Percentiles rank a stretch among this genome's conserved stretches.
Evolutionary conservation across 2,113 vertebrate species (phyloP).

Genomic region (Oryzias javanicus): DNA sequence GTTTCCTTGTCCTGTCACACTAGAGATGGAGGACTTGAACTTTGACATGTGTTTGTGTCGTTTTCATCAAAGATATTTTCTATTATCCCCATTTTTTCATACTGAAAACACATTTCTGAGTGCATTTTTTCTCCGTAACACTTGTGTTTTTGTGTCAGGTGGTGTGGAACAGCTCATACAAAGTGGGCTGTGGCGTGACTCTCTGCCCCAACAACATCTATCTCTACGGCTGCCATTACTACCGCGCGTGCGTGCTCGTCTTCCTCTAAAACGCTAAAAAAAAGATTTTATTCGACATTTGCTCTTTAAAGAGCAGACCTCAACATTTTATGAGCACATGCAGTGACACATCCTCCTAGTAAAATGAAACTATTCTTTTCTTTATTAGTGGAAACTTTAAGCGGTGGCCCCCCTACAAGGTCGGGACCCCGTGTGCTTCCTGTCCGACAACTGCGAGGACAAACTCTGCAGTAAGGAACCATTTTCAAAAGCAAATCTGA

Average conservation of each 20-base stretch:
- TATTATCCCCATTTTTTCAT: too few species aligned
- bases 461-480: conserved; percentile 75
- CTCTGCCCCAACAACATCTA: conserved; percentile 46
- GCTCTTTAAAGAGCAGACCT: too few species aligned
- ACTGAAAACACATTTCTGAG: too few species aligned
- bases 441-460: conserved; percentile 63
- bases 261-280: neutral
- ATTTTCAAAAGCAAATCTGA: neutral
- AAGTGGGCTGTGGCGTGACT: conserved; percentile 64
- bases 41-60: too few species aligned
- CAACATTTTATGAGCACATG: too few species aligned
- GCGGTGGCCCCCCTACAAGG: conserved; percentile 47
- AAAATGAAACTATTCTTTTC: neutral
- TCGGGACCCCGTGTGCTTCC: conserved; percentile 48
- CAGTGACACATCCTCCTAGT: neutral
- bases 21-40: too few species aligned
- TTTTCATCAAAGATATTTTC: too few species aligned
- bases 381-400: conserved; percentile 70
- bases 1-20: too few species aligned
- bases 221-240: conserved; percentile 73
- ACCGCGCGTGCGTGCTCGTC: conserved; percentile 63
- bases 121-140: neutral
- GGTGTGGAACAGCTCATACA: conserved; percentile 72
- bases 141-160: conserved; percentile 48
- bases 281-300: neutral